phyloP scores from a whole-genome alignment of 2,113 vertebrate genomes.

The Bubo blakistoni region DNA sequence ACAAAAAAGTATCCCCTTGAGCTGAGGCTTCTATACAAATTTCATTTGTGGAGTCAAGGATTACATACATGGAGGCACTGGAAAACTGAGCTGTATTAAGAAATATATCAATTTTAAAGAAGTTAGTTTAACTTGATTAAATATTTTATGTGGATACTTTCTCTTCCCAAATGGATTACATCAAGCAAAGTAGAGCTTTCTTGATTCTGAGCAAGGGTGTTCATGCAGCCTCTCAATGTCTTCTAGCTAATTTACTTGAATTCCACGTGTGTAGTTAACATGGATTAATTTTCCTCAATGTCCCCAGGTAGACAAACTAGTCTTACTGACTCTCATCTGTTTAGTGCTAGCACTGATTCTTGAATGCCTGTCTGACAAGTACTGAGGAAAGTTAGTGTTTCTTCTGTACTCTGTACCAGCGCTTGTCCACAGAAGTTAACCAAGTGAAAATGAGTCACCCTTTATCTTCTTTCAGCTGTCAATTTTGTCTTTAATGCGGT shows the following conservation, averaged over 20 bases:
- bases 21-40: background rate
- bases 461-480: constrained; percentile 24
- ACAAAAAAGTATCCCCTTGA: background rate
- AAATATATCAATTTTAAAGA: background rate
- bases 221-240: background rate
- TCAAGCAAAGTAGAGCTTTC: background rate
- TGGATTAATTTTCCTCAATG: background rate
- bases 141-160: background rate
- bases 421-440: background rate
- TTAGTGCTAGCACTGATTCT: background rate
- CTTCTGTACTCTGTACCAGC: background rate
- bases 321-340: background rate
- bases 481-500: background rate
- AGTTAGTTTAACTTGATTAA: background rate
- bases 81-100: background rate
- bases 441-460: constrained; percentile 3
- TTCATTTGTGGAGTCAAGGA: background rate
- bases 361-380: background rate
- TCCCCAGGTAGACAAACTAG: background rate
- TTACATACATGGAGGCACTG: background rate
- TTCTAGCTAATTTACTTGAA: background rate
- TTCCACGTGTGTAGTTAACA: background rate
- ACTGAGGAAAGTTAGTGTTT: background rate
- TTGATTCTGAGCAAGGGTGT: background rate
- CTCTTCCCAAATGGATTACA: background rate